These are phyloP conservation scores for Agonum fuliginosum DNA, from an alignment of 2,888 invertebrate genomes.

Conservation along the genomic window DNA sequence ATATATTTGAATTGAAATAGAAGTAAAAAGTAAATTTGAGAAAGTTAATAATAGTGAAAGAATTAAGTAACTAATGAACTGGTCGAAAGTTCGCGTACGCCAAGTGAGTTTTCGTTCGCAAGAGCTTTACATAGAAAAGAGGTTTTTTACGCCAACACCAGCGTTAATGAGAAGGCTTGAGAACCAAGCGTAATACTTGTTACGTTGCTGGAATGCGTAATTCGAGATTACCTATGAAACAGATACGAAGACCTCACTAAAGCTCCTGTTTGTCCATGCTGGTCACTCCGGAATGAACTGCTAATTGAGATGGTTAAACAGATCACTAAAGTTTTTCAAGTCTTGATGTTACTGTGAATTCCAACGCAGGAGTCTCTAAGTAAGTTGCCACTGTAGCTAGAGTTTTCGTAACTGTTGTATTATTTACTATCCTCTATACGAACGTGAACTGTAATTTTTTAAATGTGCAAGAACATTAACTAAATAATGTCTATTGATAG, in stretches of 20 bases:
- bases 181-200: slow-evolving; percentile 26
- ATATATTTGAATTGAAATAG: no score
- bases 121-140: slow-evolving; percentile 50
- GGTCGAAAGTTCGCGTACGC: slow-evolving; percentile 10
- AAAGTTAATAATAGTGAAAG: no score
- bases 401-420: neutral
- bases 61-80: no score
- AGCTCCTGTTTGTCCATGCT: slow-evolving; percentile 28
- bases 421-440: neutral
- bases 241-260: neutral
- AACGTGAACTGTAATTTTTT: no score
- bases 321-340: slow-evolving; percentile 29
- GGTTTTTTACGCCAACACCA: slow-evolving; percentile 42
- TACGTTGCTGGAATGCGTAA: slow-evolving; percentile 47
- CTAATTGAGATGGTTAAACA: slow-evolving; percentile 38
- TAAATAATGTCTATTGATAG: no score
- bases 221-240: slow-evolving; percentile 45
- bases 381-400: neutral
- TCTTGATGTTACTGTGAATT: slow-evolving; percentile 6
- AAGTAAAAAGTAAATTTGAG: no score
- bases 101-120: slow-evolving; percentile 16
- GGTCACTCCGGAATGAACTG: slow-evolving; percentile 29
- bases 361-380: no score
- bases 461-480: no score
- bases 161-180: slow-evolving; percentile 48